These are phyloP conservation scores for Myopa tessellatipennis DNA, from an alignment of 2,888 invertebrate genomes.

Conservation along the genomic window DNA sequence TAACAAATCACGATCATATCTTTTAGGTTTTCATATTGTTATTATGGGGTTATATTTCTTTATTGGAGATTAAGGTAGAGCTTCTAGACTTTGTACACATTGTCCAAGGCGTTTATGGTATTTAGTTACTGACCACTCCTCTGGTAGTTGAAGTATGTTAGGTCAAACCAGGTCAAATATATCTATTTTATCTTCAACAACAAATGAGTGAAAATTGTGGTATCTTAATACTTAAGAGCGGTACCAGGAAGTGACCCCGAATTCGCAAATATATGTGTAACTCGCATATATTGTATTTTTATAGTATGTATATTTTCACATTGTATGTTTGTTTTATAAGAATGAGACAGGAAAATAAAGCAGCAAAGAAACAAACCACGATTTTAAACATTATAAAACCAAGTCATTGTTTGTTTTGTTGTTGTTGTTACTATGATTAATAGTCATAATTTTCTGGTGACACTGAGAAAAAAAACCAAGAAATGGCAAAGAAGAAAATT, in stretches of 20 bases:
- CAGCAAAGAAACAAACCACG: not conserved
- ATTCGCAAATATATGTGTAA: not conserved
- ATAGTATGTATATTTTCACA: conserved; percentile 23
- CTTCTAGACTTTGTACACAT: no score
- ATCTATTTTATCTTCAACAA: not conserved
- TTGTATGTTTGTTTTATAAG: no score
- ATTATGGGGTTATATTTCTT: no score
- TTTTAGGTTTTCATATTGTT: no score
- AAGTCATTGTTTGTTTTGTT: not conserved
- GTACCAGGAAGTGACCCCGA: conserved; percentile 26
- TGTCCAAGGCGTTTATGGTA: no score
- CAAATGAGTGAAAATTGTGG: not conserved
- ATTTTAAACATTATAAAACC: not conserved
- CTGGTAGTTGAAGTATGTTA: not conserved
- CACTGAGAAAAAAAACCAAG: not conserved
- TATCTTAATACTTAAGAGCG: not conserved
- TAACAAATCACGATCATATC: no score
- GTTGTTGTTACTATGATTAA: not conserved
- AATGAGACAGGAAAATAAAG: not conserved
- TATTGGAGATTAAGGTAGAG: no score
- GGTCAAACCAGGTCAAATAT: not conserved
- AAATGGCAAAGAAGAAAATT: not conserved
- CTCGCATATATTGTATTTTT: conserved; percentile 27
- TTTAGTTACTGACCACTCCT: no score
- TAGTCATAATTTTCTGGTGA: conserved; percentile 22